Base-by-base conservation (phyloP, 1,140 invertebrate genomes). In the Mesaphorura yosii region DNA sequence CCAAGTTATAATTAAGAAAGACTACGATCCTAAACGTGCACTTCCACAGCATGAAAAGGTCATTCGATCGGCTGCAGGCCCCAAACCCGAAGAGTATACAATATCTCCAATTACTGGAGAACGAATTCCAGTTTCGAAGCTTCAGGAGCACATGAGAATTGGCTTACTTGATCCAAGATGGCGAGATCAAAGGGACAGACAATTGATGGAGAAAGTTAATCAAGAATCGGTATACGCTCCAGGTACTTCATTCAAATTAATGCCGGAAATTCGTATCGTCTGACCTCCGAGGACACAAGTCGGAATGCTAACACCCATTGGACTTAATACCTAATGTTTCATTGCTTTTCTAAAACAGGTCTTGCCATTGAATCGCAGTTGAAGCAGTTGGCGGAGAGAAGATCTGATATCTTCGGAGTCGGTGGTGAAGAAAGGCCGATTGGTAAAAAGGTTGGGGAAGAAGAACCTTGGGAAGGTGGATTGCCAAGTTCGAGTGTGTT, bases 371-470 rank as follows among this genome's bases (percentile, higher is more conserved):
- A 95, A 61, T 88, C 84, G 12, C 95, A 87, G 67, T 78, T 98
- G 63, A 96, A 95, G 68, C 83, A 93, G 65, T 74, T 99, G 58
- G 95, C 94, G 0, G 94, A 98, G 67, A 79, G 94, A 62, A 88
- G 96, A 84, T 97, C 95, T 2, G 96, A 99, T 79, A 99, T 99
- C 72, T 99, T 99, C 69, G 96, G 96, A 76, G 85, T 90, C 51
- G 95, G 94, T 57, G 88, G 90, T 65, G 93, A 98, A 69, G 95
- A 98, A 76, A 96, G 94, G 0, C 87, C 89, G 2, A 98, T 99
- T 69, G 95, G 95, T 78, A 93, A 95, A 72, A 99, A 98, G 71
- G 90, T 96, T 59, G 95, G 95, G 7, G 92, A 97, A 69, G 93
- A 78, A 79, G 59, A 85, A 84, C 60, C 64, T 19, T 69, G 55